Conservation (phyloP, 2,113 vertebrate species). For the Corvus hawaiiensis region DNA sequence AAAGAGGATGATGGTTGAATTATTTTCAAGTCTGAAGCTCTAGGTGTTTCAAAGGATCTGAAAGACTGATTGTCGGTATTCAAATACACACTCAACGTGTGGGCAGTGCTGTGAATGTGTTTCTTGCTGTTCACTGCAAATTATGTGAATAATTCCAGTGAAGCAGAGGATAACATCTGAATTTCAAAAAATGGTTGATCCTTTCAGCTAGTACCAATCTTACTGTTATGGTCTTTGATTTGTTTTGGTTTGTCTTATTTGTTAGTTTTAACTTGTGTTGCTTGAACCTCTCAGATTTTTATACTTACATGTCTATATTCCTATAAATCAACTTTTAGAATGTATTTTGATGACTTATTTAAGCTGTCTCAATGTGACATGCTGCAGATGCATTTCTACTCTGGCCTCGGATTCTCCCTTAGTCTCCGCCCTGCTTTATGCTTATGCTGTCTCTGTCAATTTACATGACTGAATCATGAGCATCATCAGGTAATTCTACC, state of each 20-base stretch:
- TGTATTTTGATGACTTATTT: neutral
- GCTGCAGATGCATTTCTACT: neutral
- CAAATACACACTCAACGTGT: neutral
- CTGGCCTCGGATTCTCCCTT: neutral
- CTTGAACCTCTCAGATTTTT: neutral
- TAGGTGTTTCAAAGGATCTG: neutral
- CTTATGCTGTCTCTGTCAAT: neutral
- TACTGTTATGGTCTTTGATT: neutral
- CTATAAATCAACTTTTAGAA: neutral
- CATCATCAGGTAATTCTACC: neutral
- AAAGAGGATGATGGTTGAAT: neutral
- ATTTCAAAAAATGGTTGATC: neutral
- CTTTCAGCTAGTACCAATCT: neutral
- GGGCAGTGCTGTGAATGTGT: neutral
- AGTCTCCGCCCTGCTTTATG: neutral
- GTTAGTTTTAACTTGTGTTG: neutral
- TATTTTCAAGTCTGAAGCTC: neutral
- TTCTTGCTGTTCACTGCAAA: neutral
- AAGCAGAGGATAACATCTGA: neutral
- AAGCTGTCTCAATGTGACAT: neutral
- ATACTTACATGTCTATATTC: neutral
- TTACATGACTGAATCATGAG: accelerated
- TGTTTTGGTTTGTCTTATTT: neutral
- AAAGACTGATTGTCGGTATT: neutral
- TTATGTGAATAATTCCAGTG: neutral